phyloP scores from a whole-genome alignment of 1,140 invertebrate species.

The Zaprionus gabonicus region DNA sequence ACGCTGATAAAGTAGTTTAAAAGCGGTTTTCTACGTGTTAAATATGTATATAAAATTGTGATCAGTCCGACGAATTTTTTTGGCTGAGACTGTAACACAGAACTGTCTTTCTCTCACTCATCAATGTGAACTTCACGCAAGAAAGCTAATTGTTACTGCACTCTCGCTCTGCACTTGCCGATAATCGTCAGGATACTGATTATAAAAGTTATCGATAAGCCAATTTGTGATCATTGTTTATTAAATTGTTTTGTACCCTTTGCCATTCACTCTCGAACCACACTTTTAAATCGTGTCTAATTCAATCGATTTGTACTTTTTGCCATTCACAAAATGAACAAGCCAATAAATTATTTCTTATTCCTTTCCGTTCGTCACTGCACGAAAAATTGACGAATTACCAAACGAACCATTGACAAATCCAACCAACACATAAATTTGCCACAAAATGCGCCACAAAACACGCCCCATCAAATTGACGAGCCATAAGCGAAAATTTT shows the following conservation, averaged over 20 bases:
- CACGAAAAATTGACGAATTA: constrained; percentile 33
- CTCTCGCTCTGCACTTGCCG: background rate
- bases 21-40: background rate
- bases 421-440: constrained; percentile 2
- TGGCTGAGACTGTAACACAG: background rate
- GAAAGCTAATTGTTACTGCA: background rate
- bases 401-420: constrained; percentile 36
- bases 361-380: background rate
- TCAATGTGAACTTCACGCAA: background rate
- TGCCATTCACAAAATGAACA: background rate
- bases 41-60: background rate
- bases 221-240: too few species aligned
- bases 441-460: constrained; percentile 5
- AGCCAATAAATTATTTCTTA: background rate
- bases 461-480: constrained; percentile 30
- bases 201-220: background rate
- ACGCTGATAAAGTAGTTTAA: constrained; percentile 2
- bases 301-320: background rate
- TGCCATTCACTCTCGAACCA: background rate
- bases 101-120: background rate
- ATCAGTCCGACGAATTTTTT: background rate
- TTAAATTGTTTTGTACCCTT: too few species aligned
- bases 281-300: background rate
- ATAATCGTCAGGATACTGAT: background rate
- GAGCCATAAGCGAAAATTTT: constrained; percentile 17